These are phyloP conservation scores for Balaeniceps rex DNA, from an alignment of 2,113 vertebrate genomes.

Conservation along the genomic window DNA sequence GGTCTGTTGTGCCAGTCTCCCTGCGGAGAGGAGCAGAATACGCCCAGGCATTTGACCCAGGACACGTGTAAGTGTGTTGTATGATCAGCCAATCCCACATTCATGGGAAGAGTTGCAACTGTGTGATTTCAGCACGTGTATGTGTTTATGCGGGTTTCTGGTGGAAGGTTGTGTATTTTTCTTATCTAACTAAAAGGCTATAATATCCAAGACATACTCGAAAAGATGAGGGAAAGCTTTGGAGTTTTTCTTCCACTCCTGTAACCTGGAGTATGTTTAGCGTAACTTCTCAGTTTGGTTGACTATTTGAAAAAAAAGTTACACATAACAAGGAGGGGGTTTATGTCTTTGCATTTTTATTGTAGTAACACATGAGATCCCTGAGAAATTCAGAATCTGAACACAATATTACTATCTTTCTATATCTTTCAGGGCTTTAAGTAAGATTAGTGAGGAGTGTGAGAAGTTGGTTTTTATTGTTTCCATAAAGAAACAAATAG, in stretches of 20 bases:
- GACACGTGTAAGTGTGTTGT: accelerated
- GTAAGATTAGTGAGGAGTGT: background rate
- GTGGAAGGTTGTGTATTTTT: background rate
- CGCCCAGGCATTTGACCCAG: background rate
- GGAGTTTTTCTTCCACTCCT: background rate
- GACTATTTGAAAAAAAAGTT: background rate
- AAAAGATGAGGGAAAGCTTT: background rate
- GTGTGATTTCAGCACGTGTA: background rate
- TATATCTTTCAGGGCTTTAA: constrained; percentile 8
- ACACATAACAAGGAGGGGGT: accelerated
- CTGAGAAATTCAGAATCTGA: background rate
- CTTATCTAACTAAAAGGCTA: background rate
- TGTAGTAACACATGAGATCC: background rate
- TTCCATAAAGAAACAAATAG: constrained; percentile 39
- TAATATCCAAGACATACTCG: background rate
- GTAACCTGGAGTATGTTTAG: background rate
- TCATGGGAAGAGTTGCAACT: background rate
- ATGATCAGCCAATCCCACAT: accelerated
- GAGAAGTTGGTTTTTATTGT: background rate
- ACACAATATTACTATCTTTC: background rate
- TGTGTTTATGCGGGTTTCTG: background rate
- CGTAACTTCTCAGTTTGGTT: background rate
- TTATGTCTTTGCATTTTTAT: background rate
- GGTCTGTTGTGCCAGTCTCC: background rate
- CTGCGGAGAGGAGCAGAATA: background rate